These are phyloP conservation scores for Escarpia spicata DNA, from an alignment of 2,888 invertebrate species.

Conservation along the genomic window DNA sequence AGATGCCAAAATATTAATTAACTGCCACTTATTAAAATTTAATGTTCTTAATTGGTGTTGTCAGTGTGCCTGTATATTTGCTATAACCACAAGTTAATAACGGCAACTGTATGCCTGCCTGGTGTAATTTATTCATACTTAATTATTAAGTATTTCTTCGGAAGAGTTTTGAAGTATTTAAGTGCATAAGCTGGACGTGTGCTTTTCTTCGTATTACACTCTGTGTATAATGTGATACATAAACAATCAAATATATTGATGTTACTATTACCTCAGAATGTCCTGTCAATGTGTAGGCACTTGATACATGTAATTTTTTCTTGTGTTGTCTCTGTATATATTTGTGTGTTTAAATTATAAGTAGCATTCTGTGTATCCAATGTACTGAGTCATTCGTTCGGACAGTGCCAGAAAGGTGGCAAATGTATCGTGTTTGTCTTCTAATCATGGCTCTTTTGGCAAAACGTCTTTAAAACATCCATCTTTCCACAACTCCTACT, in stretches of 20 bases:
- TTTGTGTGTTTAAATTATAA: neutral
- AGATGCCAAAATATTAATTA: neutral
- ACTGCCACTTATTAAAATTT: neutral
- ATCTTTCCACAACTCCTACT: neutral
- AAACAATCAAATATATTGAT: slow-evolving; percentile 6
- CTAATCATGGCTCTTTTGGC: neutral
- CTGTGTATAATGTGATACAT: neutral
- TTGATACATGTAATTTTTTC: slow-evolving; percentile 1
- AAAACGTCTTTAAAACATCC: neutral
- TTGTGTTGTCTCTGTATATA: slow-evolving; percentile 3
- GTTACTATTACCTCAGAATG: slow-evolving; percentile 13
- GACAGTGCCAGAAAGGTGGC: neutral
- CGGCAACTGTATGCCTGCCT: neutral
- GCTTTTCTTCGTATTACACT: neutral
- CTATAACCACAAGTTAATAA: neutral
- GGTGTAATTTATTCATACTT: slow-evolving; percentile 6
- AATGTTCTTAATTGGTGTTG: neutral
- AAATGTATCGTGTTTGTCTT: neutral
- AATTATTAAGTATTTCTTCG: neutral
- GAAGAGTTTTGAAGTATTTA: slow-evolving; percentile 7
- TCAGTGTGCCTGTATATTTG: neutral
- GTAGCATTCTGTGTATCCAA: neutral
- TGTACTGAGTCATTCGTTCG: neutral
- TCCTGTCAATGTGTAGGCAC: neutral
- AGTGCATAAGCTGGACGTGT: neutral